Conservation (phyloP, 2,888 invertebrate species). For the Biston betularia region DNA sequence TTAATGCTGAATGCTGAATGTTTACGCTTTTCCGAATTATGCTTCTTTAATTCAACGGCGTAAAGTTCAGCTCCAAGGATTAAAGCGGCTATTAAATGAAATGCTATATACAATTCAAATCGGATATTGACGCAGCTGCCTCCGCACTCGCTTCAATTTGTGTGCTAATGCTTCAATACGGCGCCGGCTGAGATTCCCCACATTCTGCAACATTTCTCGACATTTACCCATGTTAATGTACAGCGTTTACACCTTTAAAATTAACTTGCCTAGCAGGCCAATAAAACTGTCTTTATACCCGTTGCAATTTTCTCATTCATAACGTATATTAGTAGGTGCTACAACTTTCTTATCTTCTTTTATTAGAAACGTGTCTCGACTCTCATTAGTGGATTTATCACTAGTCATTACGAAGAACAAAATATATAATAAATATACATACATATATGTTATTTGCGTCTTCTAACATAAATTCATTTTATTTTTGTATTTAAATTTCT, state of each 20-base stretch:
- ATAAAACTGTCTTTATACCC: neutral
- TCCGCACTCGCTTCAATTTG: slow-evolving; percentile 51
- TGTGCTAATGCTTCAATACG: slow-evolving; percentile 52
- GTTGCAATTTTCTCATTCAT: neutral
- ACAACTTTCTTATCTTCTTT: neutral
- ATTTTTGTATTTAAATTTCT: neutral
- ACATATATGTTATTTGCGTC: no score
- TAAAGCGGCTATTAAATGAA: slow-evolving; percentile 28
- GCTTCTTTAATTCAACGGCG: slow-evolving; percentile 7
- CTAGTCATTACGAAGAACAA: neutral
- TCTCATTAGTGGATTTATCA: neutral
- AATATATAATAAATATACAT: no score
- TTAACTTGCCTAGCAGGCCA: slow-evolving; percentile 10
- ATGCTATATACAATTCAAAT: slow-evolving; percentile 46
- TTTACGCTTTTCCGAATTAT: slow-evolving; percentile 7
- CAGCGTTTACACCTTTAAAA: slow-evolving; percentile 12
- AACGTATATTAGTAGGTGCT: no score
- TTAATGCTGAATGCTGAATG: slow-evolving; percentile 14
- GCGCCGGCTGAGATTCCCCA: slow-evolving; percentile 40
- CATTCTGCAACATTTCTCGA: slow-evolving; percentile 40
- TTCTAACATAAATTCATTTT: no score
- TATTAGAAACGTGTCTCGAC: neutral
- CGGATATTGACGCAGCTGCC: slow-evolving; percentile 55
- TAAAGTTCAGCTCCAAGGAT: slow-evolving; percentile 18
- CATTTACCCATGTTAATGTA: slow-evolving; percentile 7